Evolutionary conservation across 92 coral and sea anemone genomes (phyloP).

Genomic region (Paramuricea clavata): DNA sequence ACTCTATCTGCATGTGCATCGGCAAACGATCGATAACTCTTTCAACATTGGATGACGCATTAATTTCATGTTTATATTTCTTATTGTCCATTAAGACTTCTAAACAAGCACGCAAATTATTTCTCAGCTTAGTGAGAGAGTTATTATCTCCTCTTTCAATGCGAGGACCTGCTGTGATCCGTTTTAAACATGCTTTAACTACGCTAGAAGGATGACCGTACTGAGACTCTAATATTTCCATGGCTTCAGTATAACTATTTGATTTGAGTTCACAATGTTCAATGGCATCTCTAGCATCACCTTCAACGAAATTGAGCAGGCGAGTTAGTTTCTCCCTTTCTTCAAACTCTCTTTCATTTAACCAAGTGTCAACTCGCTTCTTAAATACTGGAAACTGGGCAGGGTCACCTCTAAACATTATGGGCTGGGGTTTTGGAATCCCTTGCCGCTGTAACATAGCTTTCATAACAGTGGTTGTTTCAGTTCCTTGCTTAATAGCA

Average conservation of each 20-base stretch:
- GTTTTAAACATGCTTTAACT: constrained; percentile 39
- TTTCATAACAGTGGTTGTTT: constrained; percentile 61
- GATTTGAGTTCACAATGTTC: no score
- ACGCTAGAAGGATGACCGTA: constrained; percentile 67
- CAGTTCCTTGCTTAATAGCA: constrained; percentile 46
- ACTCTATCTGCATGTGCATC: constrained; percentile 47
- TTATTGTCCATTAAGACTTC: constrained; percentile 33
- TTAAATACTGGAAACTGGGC: constrained; percentile 57
- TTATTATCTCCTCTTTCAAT: constrained; percentile 46
- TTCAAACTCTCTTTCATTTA: constrained; percentile 55
- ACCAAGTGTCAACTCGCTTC: constrained; percentile 57
- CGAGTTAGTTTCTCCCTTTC: constrained; percentile 57
- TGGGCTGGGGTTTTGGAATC: constrained; percentile 47
- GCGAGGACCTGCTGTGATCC: constrained; percentile 12
- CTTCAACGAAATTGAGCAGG: constrained; percentile 63
- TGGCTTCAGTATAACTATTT: constrained; percentile 55
- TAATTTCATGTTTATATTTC: no score
- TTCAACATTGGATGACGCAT: no score
- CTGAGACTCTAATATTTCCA: no score
- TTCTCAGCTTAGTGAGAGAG: constrained; percentile 38
- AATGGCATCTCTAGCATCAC: constrained; percentile 61
- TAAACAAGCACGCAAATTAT: constrained; percentile 43
- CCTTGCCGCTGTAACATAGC: constrained; percentile 65
- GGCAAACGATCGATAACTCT: constrained; percentile 53
- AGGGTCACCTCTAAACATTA: constrained; percentile 55